A percentile compares a stretch with the other conserved stretches of the same genome.
Evolutionary conservation across 2,113 vertebrate genomes (phyloP).

Genomic region (Lathamus discolor): DNA sequence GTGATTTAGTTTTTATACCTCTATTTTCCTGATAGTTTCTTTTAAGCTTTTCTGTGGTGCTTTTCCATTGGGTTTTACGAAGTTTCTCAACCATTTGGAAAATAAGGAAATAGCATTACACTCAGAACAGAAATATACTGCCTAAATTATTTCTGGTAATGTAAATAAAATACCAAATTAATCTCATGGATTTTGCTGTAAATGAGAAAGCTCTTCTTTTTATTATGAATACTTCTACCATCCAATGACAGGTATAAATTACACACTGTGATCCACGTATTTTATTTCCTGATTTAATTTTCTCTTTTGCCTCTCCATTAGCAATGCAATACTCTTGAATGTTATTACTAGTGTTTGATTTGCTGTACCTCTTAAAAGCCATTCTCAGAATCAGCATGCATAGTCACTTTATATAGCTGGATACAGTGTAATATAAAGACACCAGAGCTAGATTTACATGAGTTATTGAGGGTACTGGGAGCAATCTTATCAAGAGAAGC

Average conservation of each 20-base stretch:
- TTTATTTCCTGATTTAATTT: neutral
- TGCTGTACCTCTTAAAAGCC: neutral
- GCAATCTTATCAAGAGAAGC: neutral
- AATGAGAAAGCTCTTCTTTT: neutral
- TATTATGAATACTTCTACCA: neutral
- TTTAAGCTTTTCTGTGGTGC: neutral
- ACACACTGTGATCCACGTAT: neutral
- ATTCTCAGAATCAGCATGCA: neutral
- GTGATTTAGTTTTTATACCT: neutral
- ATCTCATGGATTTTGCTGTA: neutral
- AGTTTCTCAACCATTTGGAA: neutral
- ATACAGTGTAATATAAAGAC: neutral
- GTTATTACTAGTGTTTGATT: neutral
- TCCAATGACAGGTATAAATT: neutral
- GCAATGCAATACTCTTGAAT: neutral
- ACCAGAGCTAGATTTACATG: neutral
- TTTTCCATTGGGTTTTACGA: neutral
- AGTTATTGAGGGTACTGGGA: neutral
- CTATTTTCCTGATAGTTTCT: neutral
- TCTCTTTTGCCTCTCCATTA: neutral
- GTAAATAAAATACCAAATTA: neutral
- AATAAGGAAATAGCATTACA: neutral
- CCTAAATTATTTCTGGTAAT: neutral
- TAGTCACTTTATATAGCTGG: neutral
- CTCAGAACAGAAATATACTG: neutral